These are phyloP conservation scores for Tamias sibiricus DNA, from an alignment of 2,113 vertebrate species.

Conservation along the genomic window DNA sequence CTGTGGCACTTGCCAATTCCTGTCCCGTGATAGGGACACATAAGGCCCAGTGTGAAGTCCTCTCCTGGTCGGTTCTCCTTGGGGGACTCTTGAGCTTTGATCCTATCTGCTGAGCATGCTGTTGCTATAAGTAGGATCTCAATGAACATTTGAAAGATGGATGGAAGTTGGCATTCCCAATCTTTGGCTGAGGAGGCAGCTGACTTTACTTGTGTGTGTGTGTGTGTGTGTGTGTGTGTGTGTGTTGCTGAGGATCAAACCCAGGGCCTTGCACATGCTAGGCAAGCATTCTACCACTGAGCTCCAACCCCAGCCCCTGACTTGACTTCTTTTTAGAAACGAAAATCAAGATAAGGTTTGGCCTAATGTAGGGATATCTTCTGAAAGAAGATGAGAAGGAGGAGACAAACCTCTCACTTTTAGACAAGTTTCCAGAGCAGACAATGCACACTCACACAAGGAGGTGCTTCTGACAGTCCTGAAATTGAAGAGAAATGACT, in stretches of 20 bases:
- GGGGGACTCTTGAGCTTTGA: neutral
- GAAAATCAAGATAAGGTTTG: neutral
- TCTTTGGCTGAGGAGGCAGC: neutral
- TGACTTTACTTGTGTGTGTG: no score
- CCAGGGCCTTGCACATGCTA: neutral
- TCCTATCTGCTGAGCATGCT: neutral
- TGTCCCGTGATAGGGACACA: neutral
- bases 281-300: neutral
- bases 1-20: neutral
- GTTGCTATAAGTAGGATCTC: neutral
- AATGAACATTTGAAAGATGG: neutral
- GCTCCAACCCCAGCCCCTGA: neutral
- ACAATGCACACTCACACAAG: neutral
- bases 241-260: neutral
- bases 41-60: neutral
- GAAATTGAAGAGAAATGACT: neutral
- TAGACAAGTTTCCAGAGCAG: neutral
- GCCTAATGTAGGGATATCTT: neutral
- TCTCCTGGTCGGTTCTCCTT: neutral
- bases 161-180: neutral
- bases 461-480: neutral
- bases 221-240: no score
- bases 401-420: neutral
- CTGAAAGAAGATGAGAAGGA: neutral
- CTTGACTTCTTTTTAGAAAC: neutral